Percentiles rank a stretch among this genome's conserved stretches.
Evolutionary conservation across 2,888 invertebrate genomes (phyloP).

Genomic region (Adelognathus sp.): DNA sequence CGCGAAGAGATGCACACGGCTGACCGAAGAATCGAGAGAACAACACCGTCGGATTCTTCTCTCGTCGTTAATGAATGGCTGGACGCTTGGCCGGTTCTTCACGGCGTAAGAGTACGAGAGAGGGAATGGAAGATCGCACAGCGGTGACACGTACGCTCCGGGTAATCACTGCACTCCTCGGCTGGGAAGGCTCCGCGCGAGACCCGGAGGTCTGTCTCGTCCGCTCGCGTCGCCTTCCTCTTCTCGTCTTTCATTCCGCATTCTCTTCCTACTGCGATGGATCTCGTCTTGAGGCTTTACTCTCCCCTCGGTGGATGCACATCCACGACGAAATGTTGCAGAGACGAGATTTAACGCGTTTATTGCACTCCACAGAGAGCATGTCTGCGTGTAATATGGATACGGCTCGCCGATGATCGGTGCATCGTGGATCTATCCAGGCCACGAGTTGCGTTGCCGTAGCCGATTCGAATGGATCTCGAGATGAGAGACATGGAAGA

Average conservation of each 20-base stretch:
- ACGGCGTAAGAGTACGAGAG: neutral
- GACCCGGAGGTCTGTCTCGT: slow-evolving; percentile 52
- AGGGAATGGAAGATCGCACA: slow-evolving; percentile 29
- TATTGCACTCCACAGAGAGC: neutral
- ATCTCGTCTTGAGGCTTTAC: slow-evolving; percentile 32
- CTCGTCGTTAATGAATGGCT: slow-evolving; percentile 55
- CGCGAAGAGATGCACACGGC: slow-evolving; percentile 18
- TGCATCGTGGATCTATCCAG: slow-evolving; percentile 25
- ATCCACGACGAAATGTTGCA: slow-evolving; percentile 6
- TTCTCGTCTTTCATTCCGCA: slow-evolving; percentile 44
- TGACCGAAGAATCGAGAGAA: slow-evolving; percentile 1
- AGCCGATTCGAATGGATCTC: slow-evolving; percentile 13
- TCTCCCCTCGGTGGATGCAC: slow-evolving; percentile 1
- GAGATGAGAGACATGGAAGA: slow-evolving; percentile 20
- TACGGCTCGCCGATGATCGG: slow-evolving; percentile 44
- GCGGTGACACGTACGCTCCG: slow-evolving; percentile 52
- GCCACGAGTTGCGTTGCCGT: slow-evolving; percentile 17
- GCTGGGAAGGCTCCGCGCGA: neutral
- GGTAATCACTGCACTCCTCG: slow-evolving; percentile 47
- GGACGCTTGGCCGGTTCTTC: slow-evolving; percentile 47
- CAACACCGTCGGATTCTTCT: slow-evolving; percentile 8
- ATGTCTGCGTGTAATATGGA: slow-evolving; percentile 8
- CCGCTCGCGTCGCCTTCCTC: slow-evolving; percentile 33
- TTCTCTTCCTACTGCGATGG: slow-evolving; percentile 26
- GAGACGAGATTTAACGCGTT: neutral